phyloP scores from a whole-genome alignment of 2,797 vertebrate genomes.

The Dermochelys coriacea region DNA sequence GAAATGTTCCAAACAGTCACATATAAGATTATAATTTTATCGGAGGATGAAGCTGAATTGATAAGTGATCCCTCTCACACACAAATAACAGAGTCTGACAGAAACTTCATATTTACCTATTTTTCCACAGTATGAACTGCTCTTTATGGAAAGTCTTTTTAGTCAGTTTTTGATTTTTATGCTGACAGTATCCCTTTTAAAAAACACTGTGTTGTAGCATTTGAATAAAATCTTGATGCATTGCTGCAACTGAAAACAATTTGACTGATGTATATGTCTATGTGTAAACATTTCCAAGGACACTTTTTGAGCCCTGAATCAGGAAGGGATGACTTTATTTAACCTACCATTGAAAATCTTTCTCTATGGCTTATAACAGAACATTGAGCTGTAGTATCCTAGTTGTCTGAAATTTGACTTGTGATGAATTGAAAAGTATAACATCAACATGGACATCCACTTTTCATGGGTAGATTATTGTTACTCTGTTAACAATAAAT shows the following conservation, averaged over 20 bases:
- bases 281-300: not conserved
- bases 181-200: not conserved
- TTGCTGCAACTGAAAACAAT: not conserved
- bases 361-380: not conserved
- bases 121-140: not conserved
- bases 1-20: not conserved
- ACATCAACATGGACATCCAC: not conserved
- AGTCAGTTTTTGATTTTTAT: not conserved
- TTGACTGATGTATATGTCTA: not conserved
- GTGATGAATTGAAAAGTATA: not conserved
- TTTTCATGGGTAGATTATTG: constrained; percentile 30
- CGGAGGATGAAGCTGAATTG: not conserved
- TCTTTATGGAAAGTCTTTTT: not conserved
- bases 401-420: not conserved
- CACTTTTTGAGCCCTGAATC: not conserved
- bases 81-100: not conserved
- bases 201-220: not conserved
- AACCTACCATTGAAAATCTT: not conserved
- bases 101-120: not conserved
- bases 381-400: not conserved
- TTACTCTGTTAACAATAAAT: not conserved
- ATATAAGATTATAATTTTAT: not conserved
- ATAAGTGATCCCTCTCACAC: not conserved
- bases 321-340: not conserved
- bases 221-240: not conserved